Conservation (phyloP, 2,113 vertebrate genomes). For the Ploceus nigricollis region DNA sequence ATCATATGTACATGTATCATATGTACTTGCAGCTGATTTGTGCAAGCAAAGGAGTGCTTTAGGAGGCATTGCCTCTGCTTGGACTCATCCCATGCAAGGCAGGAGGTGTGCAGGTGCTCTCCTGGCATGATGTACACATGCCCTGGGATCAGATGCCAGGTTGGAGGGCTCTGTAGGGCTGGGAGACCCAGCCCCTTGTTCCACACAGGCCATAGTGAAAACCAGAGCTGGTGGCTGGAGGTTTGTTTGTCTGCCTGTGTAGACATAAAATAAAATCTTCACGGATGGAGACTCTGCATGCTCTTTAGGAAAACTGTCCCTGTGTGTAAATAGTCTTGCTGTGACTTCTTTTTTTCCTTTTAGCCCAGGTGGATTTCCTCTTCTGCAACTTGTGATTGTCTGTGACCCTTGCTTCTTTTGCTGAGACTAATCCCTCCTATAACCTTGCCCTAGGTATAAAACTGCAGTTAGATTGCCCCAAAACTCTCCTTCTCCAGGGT, state of each 20-base stretch:
- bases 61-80: background rate
- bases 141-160: background rate
- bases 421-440: background rate
- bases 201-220: background rate
- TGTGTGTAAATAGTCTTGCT: background rate
- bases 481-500: background rate
- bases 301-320: background rate
- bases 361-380: background rate
- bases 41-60: slow-evolving; percentile 5
- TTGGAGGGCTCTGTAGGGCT: background rate
- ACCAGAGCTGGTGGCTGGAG: background rate
- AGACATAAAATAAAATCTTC: background rate
- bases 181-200: background rate
- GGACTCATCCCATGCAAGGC: background rate
- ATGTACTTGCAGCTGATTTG: background rate
- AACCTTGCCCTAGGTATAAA: background rate
- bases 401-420: background rate
- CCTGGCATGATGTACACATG: background rate
- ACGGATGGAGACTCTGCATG: background rate
- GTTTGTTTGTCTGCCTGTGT: background rate
- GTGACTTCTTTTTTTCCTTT: background rate
- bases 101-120: background rate
- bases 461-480: background rate
- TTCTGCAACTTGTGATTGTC: background rate
- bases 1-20: background rate